Base-by-base conservation (phyloP, 2,797 vertebrate species). In the Onychomys torridus region DNA sequence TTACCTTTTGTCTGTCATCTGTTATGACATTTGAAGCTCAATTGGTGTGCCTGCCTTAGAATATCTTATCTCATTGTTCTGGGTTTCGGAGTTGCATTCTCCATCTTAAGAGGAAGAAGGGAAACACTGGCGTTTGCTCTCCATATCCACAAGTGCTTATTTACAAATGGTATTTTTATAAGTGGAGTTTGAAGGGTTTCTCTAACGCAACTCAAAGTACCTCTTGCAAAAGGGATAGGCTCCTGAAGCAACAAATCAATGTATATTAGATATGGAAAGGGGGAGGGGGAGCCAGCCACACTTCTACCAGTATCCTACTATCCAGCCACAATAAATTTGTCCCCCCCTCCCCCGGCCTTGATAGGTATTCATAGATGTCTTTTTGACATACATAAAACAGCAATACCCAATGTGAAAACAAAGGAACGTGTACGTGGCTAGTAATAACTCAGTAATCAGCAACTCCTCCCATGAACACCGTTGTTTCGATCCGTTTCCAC, bases 371-470 rank as follows among this genome's bases (percentile, higher is more conserved):
- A 98, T 98, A 98, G 97, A 98, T 97, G 97, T 98, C 98, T 98
- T 96, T 98, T 98, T 97, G 98, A 98, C 98, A 98, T 97, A 94
- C 97, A 98, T 98, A 98, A 97, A 98, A 98, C 94, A 98, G 98
- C 98, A 98, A 98, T 97, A 97, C 91, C 97, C 98, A 97, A 97
- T 97, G 98, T 98, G 98, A 98, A 98, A 98, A 98, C 98, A 98
- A 98, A 98, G 97, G 93, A 97, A 97, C 76, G 75, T 46, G 86
- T 78, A 97, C 88, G 96, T 97, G 93, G 97, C 89, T 95, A 92
- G 96, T 94, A 96, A 97, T 96, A 98, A 98, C 97, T 98, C 94
- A 96, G 97, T 97, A 98, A 97, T 98, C 97, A 97, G 97, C 96
- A 96, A 97, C 96, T 97, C 96, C 96, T 98, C 97, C 93, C 94